phyloP scores from a whole-genome alignment of 2,113 vertebrate genomes.

The Malurus elegans region DNA sequence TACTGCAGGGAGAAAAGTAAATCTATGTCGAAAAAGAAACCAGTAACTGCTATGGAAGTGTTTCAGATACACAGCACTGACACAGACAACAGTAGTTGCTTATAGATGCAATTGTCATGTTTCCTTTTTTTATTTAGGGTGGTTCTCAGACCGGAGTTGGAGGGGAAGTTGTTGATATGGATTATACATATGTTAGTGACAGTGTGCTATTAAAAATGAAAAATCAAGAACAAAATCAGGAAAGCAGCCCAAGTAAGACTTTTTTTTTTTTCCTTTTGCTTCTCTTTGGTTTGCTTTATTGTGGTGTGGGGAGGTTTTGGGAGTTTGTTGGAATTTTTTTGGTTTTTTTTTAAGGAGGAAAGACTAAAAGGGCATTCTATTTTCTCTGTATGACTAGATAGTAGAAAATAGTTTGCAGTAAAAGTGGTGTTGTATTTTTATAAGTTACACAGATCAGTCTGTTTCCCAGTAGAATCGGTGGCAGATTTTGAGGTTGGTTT shows the following conservation, averaged over 20 bases:
- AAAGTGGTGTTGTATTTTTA: neutral
- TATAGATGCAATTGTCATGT: neutral
- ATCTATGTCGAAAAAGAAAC: neutral
- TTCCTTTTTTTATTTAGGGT: slow-evolving; percentile 39
- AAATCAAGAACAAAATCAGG: slow-evolving; percentile 57
- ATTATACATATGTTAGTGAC: slow-evolving; percentile 91
- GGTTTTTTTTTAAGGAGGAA: neutral
- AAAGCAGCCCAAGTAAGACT: slow-evolving; percentile 66
- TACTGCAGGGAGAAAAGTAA: neutral
- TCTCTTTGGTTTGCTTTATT: neutral
- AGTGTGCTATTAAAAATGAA: slow-evolving; percentile 80
- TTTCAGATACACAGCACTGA: neutral
- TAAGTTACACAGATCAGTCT: neutral
- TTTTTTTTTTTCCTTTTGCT: neutral
- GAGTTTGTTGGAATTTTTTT: neutral
- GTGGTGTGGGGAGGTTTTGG: neutral
- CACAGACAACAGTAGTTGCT: neutral
- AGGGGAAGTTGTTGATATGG: slow-evolving; percentile 79
- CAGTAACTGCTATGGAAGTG: neutral
- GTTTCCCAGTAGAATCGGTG: neutral
- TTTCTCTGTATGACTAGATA: neutral
- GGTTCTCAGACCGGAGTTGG: slow-evolving; percentile 59
- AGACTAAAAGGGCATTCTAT: neutral
- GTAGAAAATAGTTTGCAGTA: neutral
- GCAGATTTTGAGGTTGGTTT: neutral